Evolutionary conservation across 2,888 invertebrate species (phyloP), one percentile per base, ranked within the genome.

Genomic region (Pyrochroa serraticornis): DNA sequence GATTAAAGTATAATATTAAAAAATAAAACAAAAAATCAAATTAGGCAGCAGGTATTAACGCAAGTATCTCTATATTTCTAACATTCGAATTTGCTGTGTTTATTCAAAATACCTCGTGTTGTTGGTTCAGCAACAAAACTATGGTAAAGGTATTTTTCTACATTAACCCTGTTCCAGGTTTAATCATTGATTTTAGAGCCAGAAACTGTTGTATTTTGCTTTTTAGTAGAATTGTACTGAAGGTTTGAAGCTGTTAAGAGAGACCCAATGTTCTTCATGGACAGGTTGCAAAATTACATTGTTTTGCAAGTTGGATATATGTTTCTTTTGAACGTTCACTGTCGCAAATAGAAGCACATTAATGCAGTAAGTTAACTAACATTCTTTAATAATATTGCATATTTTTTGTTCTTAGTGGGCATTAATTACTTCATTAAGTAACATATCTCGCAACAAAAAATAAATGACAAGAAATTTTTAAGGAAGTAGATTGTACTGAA

Each of bases 121-220:
- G 46, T 33, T 59, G 59, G 59, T 54, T 48, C 12, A 54, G 45
- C 35, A 59, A 59, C 31, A 50, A 59, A 45, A 46, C 54, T n/a
- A 43, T 59, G 38, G n/a, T 54, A n/a, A 54, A 59, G 43, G 58
- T 58, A 22, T 22, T 22, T 22, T 22, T 22, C 2, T 3, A 2
- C 5, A n/a, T 22, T 22, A 22, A 3, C n/a, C n/a, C n/a, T n/a
- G n/a, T n/a, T 48, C 12, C 10, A 10, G 10, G 14, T 8, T 31
- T 13, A 22, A 37, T 33, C 7, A 7, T 30, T 36, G 12, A 10
- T 51, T 51, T 22, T 6, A 52, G 52, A 53, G 53, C 30, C 39
- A 33, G 8, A 39, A 46, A 1, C 12, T 53, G 1, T 33, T 32
- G 33, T 35, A 53, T 41, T 33, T 41, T 6, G 39, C 39, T 22